These are phyloP conservation scores for Papilio protenor DNA, from an alignment of 2,888 invertebrate species.

Conservation along the genomic window DNA sequence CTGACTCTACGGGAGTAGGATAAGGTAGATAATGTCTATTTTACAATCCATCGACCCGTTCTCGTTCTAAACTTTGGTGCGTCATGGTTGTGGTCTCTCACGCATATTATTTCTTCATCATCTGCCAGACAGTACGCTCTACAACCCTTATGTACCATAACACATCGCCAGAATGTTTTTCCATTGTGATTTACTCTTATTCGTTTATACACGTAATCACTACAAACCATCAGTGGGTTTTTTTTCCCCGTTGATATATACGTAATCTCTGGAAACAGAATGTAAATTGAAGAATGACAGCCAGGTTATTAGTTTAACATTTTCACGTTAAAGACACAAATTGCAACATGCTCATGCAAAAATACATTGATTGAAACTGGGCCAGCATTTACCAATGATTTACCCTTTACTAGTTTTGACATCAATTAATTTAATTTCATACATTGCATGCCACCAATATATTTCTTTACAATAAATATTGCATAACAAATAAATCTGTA, in stretches of 20 bases:
- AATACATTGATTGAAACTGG: background rate
- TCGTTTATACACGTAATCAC: slow-evolving; percentile 56
- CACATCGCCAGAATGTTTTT: slow-evolving; percentile 59
- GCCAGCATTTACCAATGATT: too few relatives aligned
- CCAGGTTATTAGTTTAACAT: background rate
- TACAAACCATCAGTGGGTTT: slow-evolving; percentile 56
- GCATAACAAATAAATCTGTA: background rate
- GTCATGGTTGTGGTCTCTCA: slow-evolving; percentile 52
- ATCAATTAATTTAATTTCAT: background rate
- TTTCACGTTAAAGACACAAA: background rate
- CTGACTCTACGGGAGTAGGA: too few relatives aligned
- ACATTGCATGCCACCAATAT: background rate
- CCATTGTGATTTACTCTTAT: slow-evolving; percentile 56
- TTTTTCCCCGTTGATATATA: slow-evolving; percentile 57
- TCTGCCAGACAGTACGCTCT: slow-evolving; percentile 53
- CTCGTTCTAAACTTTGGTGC: slow-evolving; percentile 55
- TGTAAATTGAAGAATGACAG: background rate
- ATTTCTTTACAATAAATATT: background rate
- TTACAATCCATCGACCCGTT: slow-evolving; percentile 41
- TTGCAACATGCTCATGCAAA: background rate
- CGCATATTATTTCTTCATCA: slow-evolving; percentile 45
- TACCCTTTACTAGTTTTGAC: background rate
- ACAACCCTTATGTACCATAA: slow-evolving; percentile 59
- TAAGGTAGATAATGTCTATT: background rate
- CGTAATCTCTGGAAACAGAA: slow-evolving; percentile 49